These are phyloP conservation scores for Varecia variegata DNA, from an alignment of 2,797 vertebrate genomes.

Conservation along the genomic window DNA sequence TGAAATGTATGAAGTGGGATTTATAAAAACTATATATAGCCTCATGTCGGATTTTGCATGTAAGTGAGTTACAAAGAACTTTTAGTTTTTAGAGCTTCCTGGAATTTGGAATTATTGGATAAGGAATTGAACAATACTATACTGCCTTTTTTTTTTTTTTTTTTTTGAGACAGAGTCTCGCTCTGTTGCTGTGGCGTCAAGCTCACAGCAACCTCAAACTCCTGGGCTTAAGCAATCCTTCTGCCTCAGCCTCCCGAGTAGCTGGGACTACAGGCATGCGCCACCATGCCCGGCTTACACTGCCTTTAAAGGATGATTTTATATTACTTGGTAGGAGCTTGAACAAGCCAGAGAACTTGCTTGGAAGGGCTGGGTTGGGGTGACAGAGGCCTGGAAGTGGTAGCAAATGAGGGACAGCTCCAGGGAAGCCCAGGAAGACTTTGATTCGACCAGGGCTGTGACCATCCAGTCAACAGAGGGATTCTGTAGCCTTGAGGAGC, in stretches of 20 bases:
- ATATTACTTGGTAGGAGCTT: neutral
- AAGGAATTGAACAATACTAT: neutral
- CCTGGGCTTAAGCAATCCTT: too few species aligned
- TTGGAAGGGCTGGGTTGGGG: neutral
- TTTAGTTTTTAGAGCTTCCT: slow-evolving; percentile 12
- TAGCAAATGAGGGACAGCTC: neutral
- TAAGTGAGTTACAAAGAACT: slow-evolving; percentile 2
- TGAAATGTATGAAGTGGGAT: neutral
- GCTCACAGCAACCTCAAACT: too few species aligned
- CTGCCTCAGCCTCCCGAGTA: too few species aligned
- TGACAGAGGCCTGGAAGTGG: neutral
- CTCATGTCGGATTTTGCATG: neutral
- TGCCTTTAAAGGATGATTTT: neutral
- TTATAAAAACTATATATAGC: neutral
- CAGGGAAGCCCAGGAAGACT: neutral
- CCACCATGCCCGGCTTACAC: too few species aligned
- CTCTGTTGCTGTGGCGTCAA: too few species aligned
- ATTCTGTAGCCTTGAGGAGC: neutral
- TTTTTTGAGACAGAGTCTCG: too few species aligned
- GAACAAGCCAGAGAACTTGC: neutral
- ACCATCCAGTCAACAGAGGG: neutral
- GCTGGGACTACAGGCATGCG: too few species aligned
- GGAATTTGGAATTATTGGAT: neutral
- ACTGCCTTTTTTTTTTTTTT: neutral
- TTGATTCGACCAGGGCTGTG: neutral